Evolutionary conservation across 2,888 invertebrate genomes (phyloP), one percentile per base, ranked within the genome.

Genomic region (Diaperis boleti): DNA sequence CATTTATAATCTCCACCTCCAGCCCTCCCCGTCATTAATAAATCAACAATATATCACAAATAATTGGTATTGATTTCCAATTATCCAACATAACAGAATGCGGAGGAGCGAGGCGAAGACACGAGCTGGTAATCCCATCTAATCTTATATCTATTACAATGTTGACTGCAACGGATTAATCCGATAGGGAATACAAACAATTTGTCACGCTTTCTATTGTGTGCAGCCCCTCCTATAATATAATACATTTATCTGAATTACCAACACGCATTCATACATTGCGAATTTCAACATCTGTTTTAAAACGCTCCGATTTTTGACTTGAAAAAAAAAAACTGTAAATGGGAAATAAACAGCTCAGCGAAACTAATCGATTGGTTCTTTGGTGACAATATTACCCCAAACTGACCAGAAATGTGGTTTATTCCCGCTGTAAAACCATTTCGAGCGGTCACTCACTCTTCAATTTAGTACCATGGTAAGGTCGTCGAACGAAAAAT

Each of bases 91-190:
- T 72, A 72, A 49, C 60, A 72, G 66, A 49, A 63, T 66, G 69
- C 69, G 61, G 57, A 65, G 63, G 55, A 52, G 57, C 54, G 59
- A 59, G 44, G 55, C 59, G 59, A 62, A 68, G 56, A 66, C 63
- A 62, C 56, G 59, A 62, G 61, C 66, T 45, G 64, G 72, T 71
- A 76, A 76, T 76, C 73, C 74, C 63, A 70, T 73, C 74, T 76
- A 77, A 77, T 77, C 78, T 80, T 75, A 76, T 75, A 79, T 79
- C 80, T 78, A 79, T 79, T 79, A 78, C 77, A 76, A 75, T 76
- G 79, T 78, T 77, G 79, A 79, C 78, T 79, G 75, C 74, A 70
- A 70, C 73, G 78, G 77, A 79, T 80, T 78, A 80, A 79, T 79
- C 75, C 78, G 75, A 76, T 76, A 68, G 79, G 79, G 79, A 79